phyloP scores from a whole-genome alignment of 2,888 invertebrate species.

The Archips crataeganus region DNA sequence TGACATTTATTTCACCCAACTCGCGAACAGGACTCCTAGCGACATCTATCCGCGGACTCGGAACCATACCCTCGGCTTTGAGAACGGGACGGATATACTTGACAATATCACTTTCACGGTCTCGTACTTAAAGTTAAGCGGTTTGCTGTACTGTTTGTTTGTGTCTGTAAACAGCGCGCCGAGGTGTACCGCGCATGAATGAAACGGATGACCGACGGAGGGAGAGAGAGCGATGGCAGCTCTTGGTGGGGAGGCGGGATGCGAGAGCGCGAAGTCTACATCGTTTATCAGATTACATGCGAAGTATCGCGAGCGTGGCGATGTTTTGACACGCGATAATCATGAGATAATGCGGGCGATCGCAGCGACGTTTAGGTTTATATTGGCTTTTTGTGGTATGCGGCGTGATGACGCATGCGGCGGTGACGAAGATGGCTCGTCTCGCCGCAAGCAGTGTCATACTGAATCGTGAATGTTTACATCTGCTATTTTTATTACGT shows the following conservation, averaged over 20 bases:
- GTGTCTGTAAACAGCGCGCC: slow-evolving; percentile 85
- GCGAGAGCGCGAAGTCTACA: slow-evolving; percentile 79
- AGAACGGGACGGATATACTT: slow-evolving; percentile 79
- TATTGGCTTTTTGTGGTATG: slow-evolving; percentile 82
- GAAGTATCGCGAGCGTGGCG: slow-evolving; percentile 86
- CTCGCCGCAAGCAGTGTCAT: slow-evolving; percentile 46
- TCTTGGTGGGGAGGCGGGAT: slow-evolving; percentile 73
- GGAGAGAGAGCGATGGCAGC: slow-evolving; percentile 62
- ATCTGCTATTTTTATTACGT: slow-evolving; percentile 7
- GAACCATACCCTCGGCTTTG: slow-evolving; percentile 70
- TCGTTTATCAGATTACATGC: slow-evolving; percentile 87
- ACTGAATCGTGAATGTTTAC: slow-evolving; percentile 14
- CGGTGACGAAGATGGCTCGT: slow-evolving; percentile 57
- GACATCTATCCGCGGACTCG: slow-evolving; percentile 73
- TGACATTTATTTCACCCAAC: slow-evolving; percentile 75
- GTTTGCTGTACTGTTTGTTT: slow-evolving; percentile 86
- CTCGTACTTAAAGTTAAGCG: slow-evolving; percentile 85
- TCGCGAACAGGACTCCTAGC: slow-evolving; percentile 66
- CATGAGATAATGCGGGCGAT: slow-evolving; percentile 85
- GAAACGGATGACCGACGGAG: slow-evolving; percentile 81
- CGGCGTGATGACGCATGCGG: slow-evolving; percentile 64
- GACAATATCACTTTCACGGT: slow-evolving; percentile 86
- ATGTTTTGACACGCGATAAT: slow-evolving; percentile 87
- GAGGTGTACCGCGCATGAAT: slow-evolving; percentile 85
- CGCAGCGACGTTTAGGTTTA: slow-evolving; percentile 83